These are phyloP conservation scores for Pseudobourletiella spinata DNA, from an alignment of 1,140 invertebrate genomes.

Conservation along the genomic window DNA sequence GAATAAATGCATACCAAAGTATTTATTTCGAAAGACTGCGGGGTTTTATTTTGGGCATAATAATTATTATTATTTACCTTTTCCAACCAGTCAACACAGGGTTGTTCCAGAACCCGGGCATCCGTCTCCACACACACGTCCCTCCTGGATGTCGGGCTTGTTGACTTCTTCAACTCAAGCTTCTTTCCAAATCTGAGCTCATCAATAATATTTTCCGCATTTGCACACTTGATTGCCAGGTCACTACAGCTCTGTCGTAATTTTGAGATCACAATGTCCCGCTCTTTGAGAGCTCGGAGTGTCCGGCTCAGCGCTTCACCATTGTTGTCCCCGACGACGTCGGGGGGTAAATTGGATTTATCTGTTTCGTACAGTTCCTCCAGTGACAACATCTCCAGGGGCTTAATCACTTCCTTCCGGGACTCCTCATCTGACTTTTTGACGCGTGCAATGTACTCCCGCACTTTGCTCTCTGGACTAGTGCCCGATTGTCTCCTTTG, in stretches of 20 bases:
- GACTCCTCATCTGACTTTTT: not conserved
- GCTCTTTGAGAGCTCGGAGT: constrained; percentile 10
- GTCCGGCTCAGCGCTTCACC: not conserved
- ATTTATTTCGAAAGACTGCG: too few species aligned
- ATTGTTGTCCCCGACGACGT: not conserved
- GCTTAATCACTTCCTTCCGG: not conserved
- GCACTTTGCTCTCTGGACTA: constrained; percentile 1
- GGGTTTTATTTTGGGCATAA: not conserved
- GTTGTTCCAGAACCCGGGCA: not conserved
- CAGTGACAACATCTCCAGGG: not conserved
- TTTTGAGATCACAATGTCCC: constrained; percentile 13
- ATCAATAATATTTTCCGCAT: constrained; percentile 13
- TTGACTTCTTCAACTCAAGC: too few species aligned
- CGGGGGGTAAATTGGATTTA: not conserved
- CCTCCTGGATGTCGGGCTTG: not conserved
- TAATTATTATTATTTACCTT: constrained; percentile 4
- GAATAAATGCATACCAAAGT: not conserved
- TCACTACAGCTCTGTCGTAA: constrained; percentile 9
- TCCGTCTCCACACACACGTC: not conserved
- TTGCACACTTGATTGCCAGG: constrained; percentile 13
- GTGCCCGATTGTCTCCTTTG: not conserved
- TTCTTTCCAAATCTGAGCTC: constrained; percentile 4
- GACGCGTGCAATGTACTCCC: not conserved
- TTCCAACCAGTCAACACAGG: constrained; percentile 8
- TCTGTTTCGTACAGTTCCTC: constrained; percentile 9